Evolutionary conservation across 2,797 vertebrate species (phyloP).

Genomic region (Lagodon rhomboides): DNA sequence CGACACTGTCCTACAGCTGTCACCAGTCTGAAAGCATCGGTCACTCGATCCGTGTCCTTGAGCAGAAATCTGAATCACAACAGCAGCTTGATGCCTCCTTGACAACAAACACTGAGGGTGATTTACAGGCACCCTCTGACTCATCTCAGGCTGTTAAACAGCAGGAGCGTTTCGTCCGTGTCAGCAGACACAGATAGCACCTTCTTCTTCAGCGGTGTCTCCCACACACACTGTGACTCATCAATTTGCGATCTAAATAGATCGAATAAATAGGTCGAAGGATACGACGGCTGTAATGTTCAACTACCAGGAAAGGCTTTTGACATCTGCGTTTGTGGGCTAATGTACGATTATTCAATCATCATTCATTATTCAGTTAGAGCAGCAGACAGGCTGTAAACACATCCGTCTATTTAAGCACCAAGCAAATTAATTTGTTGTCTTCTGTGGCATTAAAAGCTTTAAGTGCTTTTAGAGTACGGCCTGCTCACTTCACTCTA

Average conservation of each 20-base stretch:
- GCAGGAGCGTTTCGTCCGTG: constrained; percentile 29
- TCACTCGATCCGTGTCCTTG: background rate
- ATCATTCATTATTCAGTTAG: constrained; percentile 3
- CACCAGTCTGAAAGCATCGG: background rate
- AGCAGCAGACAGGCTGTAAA: background rate
- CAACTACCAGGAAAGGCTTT: too few relatives aligned
- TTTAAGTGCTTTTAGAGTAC: constrained; percentile 4
- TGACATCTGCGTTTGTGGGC: background rate
- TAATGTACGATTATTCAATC: background rate
- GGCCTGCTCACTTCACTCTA: background rate
- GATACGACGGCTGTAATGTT: background rate
- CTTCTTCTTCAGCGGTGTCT: constrained; percentile 28
- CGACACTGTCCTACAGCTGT: background rate
- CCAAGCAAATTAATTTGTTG: constrained; percentile 13
- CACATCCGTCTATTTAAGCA: constrained; percentile 10
- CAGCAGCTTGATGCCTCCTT: background rate
- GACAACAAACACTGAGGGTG: constrained; percentile 3
- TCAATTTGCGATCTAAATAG: constrained; percentile 52
- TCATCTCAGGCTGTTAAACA: constrained; percentile 41
- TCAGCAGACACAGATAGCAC: constrained; percentile 55
- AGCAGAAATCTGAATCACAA: background rate
- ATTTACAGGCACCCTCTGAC: constrained; percentile 31
- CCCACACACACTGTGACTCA: constrained; percentile 67
- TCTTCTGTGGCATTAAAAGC: constrained; percentile 19
- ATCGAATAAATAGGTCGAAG: constrained; percentile 27